Conservation (phyloP, 2,113 vertebrate species). For the Pelecanus crispus region DNA sequence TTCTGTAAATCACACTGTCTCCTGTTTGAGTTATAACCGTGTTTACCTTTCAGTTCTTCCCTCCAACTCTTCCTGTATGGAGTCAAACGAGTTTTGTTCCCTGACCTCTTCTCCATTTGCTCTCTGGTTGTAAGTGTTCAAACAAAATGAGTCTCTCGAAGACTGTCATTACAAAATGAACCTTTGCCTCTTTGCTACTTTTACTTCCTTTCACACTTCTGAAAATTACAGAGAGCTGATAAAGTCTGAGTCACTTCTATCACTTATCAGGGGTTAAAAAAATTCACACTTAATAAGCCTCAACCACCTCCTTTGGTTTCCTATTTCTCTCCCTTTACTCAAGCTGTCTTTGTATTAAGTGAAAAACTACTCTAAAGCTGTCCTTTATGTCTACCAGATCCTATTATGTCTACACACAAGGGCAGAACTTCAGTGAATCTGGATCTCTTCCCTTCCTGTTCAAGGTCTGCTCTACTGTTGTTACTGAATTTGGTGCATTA, state of each 20-base stretch:
- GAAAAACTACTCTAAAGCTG: constrained; percentile 7
- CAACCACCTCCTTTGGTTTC: not conserved
- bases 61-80: not conserved
- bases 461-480: not conserved
- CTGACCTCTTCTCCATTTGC: constrained; percentile 3
- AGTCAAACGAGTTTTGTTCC: not conserved
- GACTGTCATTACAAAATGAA: not conserved
- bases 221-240: constrained; percentile 5
- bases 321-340: not conserved
- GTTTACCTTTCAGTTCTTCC: not conserved
- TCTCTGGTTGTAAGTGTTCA: not conserved
- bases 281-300: constrained; percentile 2
- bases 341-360: constrained; percentile 14
- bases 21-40: not conserved
- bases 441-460: not conserved
- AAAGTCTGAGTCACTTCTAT: constrained; percentile 1
- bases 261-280: not conserved
- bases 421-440: not conserved
- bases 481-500: not conserved
- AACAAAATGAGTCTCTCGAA: not conserved
- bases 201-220: not conserved
- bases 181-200: constrained; percentile 4
- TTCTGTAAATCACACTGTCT: not conserved
- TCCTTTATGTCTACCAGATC: not conserved
- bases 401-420: not conserved